Evolutionary conservation across 2,113 vertebrate genomes (phyloP).

Genomic region (Zapus hudsonius): DNA sequence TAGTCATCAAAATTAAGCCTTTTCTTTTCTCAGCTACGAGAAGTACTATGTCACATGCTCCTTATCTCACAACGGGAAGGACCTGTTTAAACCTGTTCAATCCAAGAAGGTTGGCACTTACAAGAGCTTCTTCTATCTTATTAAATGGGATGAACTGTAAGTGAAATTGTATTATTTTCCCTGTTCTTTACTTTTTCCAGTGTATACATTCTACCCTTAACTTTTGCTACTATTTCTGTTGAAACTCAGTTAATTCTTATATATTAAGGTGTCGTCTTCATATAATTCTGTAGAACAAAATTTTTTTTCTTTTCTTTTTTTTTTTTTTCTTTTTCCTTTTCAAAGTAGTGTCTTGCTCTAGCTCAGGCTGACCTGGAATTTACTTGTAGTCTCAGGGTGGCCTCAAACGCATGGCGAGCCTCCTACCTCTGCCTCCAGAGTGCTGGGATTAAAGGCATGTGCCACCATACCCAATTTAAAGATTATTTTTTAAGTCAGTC

Average conservation of each 20-base stretch:
- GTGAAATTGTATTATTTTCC: conserved; percentile 79
- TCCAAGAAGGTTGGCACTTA: conserved; percentile 98
- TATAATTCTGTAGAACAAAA: conserved; percentile 16
- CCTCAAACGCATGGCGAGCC: no score
- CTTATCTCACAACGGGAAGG: conserved; percentile 95
- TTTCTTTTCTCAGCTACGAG: conserved; percentile 90
- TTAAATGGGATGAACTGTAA: conserved; percentile 99
- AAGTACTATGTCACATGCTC: conserved; percentile 97
- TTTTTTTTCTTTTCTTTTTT: no score
- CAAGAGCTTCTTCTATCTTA: conserved; percentile 97
- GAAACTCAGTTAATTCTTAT: conserved; percentile 51
- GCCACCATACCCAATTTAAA: not conserved
- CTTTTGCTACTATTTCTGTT: conserved; percentile 55
- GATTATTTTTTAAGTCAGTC: conserved; percentile 57
- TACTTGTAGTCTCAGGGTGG: no score
- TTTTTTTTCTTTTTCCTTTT: no score
- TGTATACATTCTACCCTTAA: conserved; percentile 38
- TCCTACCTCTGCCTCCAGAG: no score
- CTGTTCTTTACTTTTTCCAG: conserved; percentile 28
- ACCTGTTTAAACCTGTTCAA: conserved; percentile 97
- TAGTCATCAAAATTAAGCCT: conserved; percentile 54
- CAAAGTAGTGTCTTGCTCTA: no score
- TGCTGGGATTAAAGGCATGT: no score
- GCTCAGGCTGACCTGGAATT: no score
- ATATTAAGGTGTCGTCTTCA: conserved; percentile 17